Evolutionary conservation across 2,113 vertebrate genomes (phyloP).

Genomic region (Phalacrocorax pelagicus): DNA sequence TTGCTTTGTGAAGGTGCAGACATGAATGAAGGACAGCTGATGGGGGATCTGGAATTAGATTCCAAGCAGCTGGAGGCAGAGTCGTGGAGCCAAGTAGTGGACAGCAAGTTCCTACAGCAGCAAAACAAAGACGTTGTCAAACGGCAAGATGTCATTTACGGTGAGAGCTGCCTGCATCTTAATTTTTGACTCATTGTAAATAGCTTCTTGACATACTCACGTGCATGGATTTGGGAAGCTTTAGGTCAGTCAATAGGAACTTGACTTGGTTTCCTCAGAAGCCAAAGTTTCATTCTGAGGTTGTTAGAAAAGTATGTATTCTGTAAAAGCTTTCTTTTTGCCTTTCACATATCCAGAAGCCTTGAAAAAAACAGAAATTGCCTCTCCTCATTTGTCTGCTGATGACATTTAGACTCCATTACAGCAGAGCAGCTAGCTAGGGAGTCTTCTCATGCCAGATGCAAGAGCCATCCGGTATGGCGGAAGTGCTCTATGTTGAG

Average conservation of each 20-base stretch:
- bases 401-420: not conserved
- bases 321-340: not conserved
- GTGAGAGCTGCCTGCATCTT: conserved; percentile 68
- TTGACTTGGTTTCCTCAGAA: not conserved
- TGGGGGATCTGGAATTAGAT: conserved; percentile 93
- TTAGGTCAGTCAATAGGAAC: not conserved
- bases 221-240: not conserved
- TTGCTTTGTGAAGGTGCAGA: conserved; percentile 83
- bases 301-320: not conserved
- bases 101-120: conserved; percentile 86
- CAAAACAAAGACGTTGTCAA: conserved; percentile 91
- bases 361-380: not conserved
- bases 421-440: not conserved
- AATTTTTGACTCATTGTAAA: not conserved
- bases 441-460: not conserved
- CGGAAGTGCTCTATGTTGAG: not conserved
- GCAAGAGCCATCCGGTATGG: not conserved
- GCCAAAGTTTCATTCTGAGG: not conserved
- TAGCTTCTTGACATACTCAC: not conserved
- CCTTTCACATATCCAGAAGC: not conserved
- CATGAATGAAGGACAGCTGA: conserved; percentile 94
- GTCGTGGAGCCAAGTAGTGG: conserved; percentile 93
- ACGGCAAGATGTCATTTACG: conserved; percentile 94
- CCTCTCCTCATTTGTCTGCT: not conserved
- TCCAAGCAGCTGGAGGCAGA: conserved; percentile 90